phyloP scores from a whole-genome alignment of 1,140 invertebrate genomes.

The Diorhabda carinulata region DNA sequence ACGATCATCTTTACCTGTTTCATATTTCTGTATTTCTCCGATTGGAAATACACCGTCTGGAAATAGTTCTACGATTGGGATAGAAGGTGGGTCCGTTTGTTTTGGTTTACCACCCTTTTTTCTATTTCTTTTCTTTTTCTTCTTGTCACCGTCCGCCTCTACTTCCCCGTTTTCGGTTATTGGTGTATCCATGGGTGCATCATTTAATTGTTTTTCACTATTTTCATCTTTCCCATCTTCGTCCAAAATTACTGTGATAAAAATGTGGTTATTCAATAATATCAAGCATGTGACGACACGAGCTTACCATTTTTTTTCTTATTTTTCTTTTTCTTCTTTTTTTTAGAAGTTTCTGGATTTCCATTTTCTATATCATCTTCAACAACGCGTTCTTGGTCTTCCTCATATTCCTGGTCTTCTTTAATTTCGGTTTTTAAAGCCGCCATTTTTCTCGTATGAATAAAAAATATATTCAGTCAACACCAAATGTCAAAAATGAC shows the following conservation, averaged over 20 bases:
- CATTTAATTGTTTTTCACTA: background rate
- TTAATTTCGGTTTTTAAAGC: constrained; percentile 44
- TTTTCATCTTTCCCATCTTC: constrained; percentile 1
- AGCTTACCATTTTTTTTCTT: constrained; percentile 44
- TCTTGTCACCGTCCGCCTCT: constrained; percentile 53
- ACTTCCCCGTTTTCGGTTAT: constrained; percentile 41
- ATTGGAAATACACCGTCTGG: constrained; percentile 75
- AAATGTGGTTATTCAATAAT: constrained; percentile 13
- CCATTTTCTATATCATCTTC: constrained; percentile 40
- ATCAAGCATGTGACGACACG: background rate
- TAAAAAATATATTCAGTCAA: background rate
- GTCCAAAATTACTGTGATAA: constrained; percentile 1
- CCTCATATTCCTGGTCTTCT: constrained; percentile 38
- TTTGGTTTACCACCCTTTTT: constrained; percentile 50
- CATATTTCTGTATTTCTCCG: constrained; percentile 77
- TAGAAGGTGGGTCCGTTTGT: constrained; percentile 80
- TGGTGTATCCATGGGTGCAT: background rate
- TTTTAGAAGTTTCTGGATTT: constrained; percentile 53
- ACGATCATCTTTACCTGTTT: constrained; percentile 67
- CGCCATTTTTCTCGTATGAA: constrained; percentile 40
- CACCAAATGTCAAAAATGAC: background rate
- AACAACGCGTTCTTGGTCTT: constrained; percentile 40
- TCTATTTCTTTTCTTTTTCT: constrained; percentile 57
- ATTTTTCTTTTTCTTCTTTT: constrained; percentile 62
- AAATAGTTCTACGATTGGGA: constrained; percentile 82